These are phyloP conservation scores for Neomorphus geoffroyi DNA, from an alignment of 2,797 vertebrate species.

Conservation along the genomic window DNA sequence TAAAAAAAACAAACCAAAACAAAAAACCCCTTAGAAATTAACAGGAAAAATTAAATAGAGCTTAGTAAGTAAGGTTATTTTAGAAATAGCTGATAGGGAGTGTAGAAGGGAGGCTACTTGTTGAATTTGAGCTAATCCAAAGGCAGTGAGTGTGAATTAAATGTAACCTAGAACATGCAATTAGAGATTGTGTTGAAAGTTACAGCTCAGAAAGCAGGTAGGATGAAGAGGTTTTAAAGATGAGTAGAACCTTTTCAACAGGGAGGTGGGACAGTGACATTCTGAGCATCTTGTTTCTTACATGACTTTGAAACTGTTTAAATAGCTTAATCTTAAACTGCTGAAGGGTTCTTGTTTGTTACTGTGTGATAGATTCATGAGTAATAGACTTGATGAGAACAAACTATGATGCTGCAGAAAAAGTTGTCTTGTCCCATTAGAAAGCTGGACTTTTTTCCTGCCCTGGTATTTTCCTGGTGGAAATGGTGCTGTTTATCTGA, in stretches of 20 bases:
- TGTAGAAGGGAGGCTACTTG: background rate
- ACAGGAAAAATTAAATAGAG: background rate
- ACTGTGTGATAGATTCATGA: background rate
- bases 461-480: background rate
- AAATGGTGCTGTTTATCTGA: background rate
- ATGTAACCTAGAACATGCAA: background rate
- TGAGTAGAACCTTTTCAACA: background rate
- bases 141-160: background rate
- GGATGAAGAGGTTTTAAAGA: background rate
- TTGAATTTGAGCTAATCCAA: background rate
- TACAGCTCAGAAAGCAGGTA: background rate
- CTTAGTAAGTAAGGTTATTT: background rate
- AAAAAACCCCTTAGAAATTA: background rate
- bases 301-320: background rate
- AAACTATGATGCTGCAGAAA: background rate
- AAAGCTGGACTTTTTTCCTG: background rate
- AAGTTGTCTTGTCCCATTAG: background rate
- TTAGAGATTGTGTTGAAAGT: background rate
- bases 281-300: background rate
- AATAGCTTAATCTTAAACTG: background rate
- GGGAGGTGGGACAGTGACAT: background rate
- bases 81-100: background rate
- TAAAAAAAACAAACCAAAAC: too few relatives aligned
- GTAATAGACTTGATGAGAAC: background rate
- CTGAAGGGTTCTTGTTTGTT: background rate